Conservation (phyloP, 2,797 vertebrate genomes). For the Ptychadena robeensis region DNA sequence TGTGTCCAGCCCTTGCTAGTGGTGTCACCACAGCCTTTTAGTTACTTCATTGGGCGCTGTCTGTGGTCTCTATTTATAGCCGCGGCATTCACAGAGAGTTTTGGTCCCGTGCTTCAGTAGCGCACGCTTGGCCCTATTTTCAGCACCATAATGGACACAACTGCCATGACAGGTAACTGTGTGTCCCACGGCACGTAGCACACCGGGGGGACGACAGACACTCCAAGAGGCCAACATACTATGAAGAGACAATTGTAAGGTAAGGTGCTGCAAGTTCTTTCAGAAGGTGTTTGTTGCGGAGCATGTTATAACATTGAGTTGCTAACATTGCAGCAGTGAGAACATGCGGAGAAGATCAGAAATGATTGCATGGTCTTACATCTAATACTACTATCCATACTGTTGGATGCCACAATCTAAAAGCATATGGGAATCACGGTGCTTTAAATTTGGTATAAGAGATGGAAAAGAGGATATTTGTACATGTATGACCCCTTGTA, state of each 20-base stretch:
- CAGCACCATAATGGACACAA: constrained; percentile 47
- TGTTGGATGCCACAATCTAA: too few relatives aligned
- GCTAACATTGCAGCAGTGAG: neutral
- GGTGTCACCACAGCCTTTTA: constrained; percentile 1
- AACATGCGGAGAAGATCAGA: neutral
- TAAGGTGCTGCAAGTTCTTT: constrained; percentile 19
- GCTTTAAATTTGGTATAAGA: too few relatives aligned
- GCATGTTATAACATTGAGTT: neutral
- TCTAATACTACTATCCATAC: too few relatives aligned
- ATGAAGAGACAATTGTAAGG: constrained; percentile 15
- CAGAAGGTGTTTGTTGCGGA: neutral
- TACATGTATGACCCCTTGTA: too few relatives aligned
- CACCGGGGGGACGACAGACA: neutral
- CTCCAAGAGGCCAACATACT: constrained; percentile 4
- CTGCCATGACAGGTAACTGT: constrained; percentile 42
- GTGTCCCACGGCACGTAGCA: constrained; percentile 9
- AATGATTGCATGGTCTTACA: neutral
- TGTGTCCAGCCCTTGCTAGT: neutral
- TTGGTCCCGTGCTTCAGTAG: constrained; percentile 32
- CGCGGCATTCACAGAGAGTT: constrained; percentile 17
- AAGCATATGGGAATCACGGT: too few relatives aligned
- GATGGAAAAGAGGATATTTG: too few relatives aligned
- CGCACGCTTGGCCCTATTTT: constrained; percentile 55
- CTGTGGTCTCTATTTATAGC: constrained; percentile 54
- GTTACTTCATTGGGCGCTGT: constrained; percentile 3